Base-by-base conservation (phyloP, 2,113 vertebrate species). In the Aythya baeri region DNA sequence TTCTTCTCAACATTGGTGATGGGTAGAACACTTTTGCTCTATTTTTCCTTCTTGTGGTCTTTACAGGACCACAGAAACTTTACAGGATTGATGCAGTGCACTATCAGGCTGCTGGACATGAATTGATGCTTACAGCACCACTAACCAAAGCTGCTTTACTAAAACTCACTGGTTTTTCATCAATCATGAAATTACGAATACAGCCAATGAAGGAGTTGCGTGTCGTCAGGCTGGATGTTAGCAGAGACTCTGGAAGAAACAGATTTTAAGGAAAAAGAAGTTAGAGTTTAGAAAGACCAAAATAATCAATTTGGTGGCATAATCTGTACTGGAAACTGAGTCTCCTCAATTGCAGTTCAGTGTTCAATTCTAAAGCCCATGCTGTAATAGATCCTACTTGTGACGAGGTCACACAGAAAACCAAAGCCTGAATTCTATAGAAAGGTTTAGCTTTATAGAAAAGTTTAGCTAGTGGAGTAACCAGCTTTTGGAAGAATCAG, bases 41-140 rank as follows among this genome's bases (percentile, higher is more conserved):
- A 0, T 81, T 78, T 70, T 93, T 70, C 65, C 29, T 96, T 97
- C 86, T 83, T 81, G 93, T 94, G 89, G 63, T 91, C 59, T 79
- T 49, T 49, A 49, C 20, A 49, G 46, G 20, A 49, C 46, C 46
- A 49, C 14, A 85, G 91, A 90, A 95, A 62, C 73, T 90, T 75
- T 34, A 46, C 29, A 31, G 49, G 54, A 29, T 52, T 1, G 70
- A 52, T 55, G 73, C 89, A 54, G 15, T 71, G 77, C 20, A 1
- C 11, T 26, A 1, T 98, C 97, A 99, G 74, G 98, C 98, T 59
- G 98, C 97, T n/a, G 99, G 99, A 80, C 99, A 99, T 32, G 97
- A 97, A 59, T 98, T 99, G 62, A 99, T 98, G 94, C 98, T 98
- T 82, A 99, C 98, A 2, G 98, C 98, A 10, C 99, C 99, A 3